Evolutionary conservation across 2,113 vertebrate genomes (phyloP), one percentile per base, ranked within the genome.

Genomic region (Toxostoma redivivum): DNA sequence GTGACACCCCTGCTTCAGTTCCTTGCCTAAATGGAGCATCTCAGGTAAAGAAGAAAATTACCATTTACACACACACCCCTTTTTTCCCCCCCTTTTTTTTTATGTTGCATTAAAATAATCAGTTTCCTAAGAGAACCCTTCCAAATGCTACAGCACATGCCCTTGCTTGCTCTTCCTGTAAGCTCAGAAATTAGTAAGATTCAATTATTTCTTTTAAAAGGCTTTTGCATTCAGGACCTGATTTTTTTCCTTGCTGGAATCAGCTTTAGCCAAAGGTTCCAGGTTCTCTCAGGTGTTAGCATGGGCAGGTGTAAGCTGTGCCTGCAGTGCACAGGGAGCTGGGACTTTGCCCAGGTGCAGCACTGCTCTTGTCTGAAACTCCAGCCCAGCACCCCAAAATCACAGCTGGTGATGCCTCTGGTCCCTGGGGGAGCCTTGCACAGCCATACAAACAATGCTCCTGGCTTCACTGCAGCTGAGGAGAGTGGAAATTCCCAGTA

Each of bases 11-110:
- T 72, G 62, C 60, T 24, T 95, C 96, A 53, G 98, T 99, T 83
- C 83, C 96, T 72, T 95, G 90, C 78, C 98, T 99, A 70, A 78
- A 51, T 54, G 98, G 98, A 96, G 98, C 98, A 54, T 97, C 98
- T 69, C 98, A 99, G 98, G 99, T 99, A 96, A 95, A 50, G 30
- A 70, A 80, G 12, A 85, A 81, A 72, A 50, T 70, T 25, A 33
- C 7, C 1, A 3, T 70, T 58, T 73, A 51, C 10, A 8, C 2
- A 8, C 11, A 8, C 2, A 8, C 10, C 4, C 3, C 11, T 31
- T 31, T n/a, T n/a, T n/a, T n/a, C n/a, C n/a, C n/a, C n/a, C n/a
- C n/a, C n/a, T n/a, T 35, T 30, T 47, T 31, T 33, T 24, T 33
- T 18, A 16, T 7, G 1, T 1, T 51, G 9, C 23, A 31, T 87